Evolutionary conservation across 2,113 vertebrate genomes (phyloP).

Genomic region (Epinephelus fuscoguttatus): DNA sequence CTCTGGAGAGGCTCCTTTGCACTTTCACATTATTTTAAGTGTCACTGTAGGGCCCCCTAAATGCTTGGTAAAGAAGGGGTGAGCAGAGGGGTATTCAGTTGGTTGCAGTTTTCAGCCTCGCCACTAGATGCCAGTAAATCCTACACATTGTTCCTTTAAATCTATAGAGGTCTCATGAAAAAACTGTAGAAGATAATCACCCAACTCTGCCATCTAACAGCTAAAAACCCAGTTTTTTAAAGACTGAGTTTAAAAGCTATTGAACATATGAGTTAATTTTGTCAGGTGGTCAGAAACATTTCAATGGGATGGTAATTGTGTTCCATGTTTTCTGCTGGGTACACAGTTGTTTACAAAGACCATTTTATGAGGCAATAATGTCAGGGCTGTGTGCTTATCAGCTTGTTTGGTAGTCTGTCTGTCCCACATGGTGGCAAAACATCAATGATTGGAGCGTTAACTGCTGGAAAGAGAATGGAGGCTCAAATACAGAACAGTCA

Average conservation of each 20-base stretch:
- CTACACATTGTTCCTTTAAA: not conserved
- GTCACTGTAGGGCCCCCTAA: too few species aligned
- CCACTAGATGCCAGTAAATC: too few species aligned
- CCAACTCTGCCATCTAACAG: not conserved
- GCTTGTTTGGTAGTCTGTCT: not conserved
- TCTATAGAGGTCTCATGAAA: not conserved
- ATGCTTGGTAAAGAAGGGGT: too few species aligned
- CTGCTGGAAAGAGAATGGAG: not conserved
- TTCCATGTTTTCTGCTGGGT: too few species aligned
- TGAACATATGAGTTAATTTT: not conserved
- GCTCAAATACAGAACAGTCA: not conserved
- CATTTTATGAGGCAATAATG: not conserved
- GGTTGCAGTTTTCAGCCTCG: too few species aligned
- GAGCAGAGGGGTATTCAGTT: too few species aligned
- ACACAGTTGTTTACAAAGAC: not conserved
- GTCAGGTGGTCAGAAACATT: not conserved
- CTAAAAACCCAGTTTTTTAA: not conserved
- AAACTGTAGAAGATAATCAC: not conserved
- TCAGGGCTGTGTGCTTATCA: not conserved
- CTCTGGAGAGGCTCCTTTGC: too few species aligned
- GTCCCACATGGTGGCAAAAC: not conserved
- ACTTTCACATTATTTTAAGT: too few species aligned
- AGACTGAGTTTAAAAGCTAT: not conserved
- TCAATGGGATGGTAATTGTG: not conserved
- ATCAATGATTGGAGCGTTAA: not conserved